Percentiles rank a stretch among this genome's conserved stretches.
phyloP scores from a whole-genome alignment of 2,888 invertebrate genomes.

The Lochmaea crataegi region DNA sequence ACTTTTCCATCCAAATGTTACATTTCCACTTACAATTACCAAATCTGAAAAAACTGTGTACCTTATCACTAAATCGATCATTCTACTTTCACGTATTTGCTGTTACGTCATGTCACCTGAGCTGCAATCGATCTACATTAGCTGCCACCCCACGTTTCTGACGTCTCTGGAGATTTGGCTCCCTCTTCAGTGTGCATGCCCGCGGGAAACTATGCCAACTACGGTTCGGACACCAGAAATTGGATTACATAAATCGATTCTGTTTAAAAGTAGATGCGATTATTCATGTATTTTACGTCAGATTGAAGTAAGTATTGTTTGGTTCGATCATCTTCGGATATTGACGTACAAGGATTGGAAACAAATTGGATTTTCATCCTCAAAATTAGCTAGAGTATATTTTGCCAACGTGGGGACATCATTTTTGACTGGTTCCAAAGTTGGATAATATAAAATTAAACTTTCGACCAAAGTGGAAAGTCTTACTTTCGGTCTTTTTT shows the following conservation, averaged over 20 bases:
- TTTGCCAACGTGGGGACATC: no score
- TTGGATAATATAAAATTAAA: no score
- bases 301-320: background rate
- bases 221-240: slow-evolving; percentile 52
- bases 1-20: no score
- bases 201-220: slow-evolving; percentile 53
- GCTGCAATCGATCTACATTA: slow-evolving; percentile 41
- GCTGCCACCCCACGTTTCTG: slow-evolving; percentile 28
- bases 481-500: no score
- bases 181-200: slow-evolving; percentile 39
- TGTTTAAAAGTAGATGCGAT: slow-evolving; percentile 54
- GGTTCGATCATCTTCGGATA: no score
- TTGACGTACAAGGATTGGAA: no score
- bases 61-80: background rate
- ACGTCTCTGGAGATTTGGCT: slow-evolving; percentile 47
- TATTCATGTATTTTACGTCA: slow-evolving; percentile 32
- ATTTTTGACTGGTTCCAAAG: no score
- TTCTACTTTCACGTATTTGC: background rate
- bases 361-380: background rate
- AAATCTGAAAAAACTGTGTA: background rate
- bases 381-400: no score
- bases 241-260: slow-evolving; percentile 59
- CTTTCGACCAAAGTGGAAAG: no score
- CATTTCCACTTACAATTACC: background rate
- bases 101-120: slow-evolving; percentile 35